Evolutionary conservation across 2,113 vertebrate genomes (phyloP).

Genomic region (Datnioides undecimradiatus): DNA sequence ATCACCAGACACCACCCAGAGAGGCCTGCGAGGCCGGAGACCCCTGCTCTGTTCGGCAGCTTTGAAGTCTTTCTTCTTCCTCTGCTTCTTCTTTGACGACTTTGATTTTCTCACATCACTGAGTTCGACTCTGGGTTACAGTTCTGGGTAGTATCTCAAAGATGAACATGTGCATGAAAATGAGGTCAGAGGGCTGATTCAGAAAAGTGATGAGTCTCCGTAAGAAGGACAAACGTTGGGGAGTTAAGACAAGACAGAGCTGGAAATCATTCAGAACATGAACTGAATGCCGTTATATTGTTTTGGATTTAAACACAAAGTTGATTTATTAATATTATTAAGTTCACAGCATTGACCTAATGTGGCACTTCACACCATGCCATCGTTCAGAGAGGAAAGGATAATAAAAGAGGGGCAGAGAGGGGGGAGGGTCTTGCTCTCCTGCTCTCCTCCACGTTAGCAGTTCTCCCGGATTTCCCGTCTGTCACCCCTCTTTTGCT

Average conservation of each 20-base stretch:
- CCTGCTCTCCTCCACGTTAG: conserved; percentile 42
- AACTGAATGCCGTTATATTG: neutral
- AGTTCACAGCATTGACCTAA: neutral
- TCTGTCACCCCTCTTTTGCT: conserved; percentile 74
- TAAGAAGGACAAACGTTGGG: neutral
- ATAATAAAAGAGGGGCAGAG: conserved; percentile 27
- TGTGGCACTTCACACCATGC: neutral
- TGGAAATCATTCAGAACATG: neutral
- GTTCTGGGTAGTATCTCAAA: neutral
- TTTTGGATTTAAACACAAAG: neutral
- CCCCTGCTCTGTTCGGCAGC: conserved; percentile 7
- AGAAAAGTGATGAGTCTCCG: neutral
- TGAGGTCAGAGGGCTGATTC: neutral
- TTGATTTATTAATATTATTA: neutral
- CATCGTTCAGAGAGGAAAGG: conserved; percentile 16
- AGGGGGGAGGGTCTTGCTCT: conserved; percentile 38
- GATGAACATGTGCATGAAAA: neutral
- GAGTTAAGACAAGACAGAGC: neutral
- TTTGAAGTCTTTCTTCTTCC: neutral
- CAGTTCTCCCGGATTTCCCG: conserved; percentile 64
- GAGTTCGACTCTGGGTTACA: neutral
- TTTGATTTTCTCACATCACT: neutral
- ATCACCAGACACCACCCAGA: conserved; percentile 43
- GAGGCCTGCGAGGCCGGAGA: conserved; percentile 21
- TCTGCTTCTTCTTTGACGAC: neutral